phyloP scores from a whole-genome alignment of 2,888 invertebrate genomes.

The Allacma fusca region DNA sequence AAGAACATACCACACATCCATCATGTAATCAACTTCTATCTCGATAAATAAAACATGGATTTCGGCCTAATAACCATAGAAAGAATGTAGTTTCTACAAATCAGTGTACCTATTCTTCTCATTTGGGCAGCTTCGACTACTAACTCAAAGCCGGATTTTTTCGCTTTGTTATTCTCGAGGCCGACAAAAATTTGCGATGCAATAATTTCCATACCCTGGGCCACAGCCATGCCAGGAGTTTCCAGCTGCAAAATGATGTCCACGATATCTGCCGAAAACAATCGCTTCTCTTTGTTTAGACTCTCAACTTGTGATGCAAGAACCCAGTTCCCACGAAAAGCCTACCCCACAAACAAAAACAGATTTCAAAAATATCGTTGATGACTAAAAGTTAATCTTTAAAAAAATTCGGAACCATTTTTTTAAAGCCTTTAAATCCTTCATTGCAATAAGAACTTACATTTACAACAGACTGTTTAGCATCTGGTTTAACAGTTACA shows the following conservation, averaged over 20 bases:
- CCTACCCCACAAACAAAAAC: no score
- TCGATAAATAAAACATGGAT: no score
- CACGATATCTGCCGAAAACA: slow-evolving; percentile 51
- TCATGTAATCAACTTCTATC: slow-evolving; percentile 7
- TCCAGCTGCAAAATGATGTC: slow-evolving; percentile 50
- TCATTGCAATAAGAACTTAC: no score
- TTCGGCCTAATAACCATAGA: no score
- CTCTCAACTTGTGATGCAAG: slow-evolving; percentile 33
- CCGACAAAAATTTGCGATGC: slow-evolving; percentile 47
- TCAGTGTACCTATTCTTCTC: slow-evolving; percentile 48
- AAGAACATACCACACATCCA: slow-evolving; percentile 49
- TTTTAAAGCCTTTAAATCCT: no score
- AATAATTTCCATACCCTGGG: slow-evolving; percentile 50
- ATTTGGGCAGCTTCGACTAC: slow-evolving; percentile 55
- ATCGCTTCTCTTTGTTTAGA: slow-evolving; percentile 35
- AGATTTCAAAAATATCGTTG: no score
- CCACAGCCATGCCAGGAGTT: slow-evolving; percentile 40
- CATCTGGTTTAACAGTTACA: slow-evolving; percentile 43
- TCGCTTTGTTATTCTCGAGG: slow-evolving; percentile 39
- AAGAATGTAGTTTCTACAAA: no score
- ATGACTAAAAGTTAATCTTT: no score
- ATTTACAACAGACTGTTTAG: slow-evolving; percentile 31
- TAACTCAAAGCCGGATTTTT: slow-evolving; percentile 52
- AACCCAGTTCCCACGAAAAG: slow-evolving; percentile 52
- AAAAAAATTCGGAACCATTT: no score